Conservation (phyloP, 2,888 invertebrate genomes). For the Nudaria mundana region DNA sequence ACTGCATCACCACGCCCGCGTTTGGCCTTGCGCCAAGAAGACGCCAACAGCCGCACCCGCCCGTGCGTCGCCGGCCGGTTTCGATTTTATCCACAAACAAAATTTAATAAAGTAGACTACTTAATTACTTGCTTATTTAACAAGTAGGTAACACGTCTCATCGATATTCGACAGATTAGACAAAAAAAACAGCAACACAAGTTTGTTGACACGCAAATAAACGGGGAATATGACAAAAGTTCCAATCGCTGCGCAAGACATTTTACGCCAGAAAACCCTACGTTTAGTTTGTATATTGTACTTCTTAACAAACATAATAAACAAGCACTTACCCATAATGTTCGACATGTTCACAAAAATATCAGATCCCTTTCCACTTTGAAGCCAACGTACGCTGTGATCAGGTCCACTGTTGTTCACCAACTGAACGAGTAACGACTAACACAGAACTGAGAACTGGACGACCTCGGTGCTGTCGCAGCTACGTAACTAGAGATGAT, state of each 20-base stretch:
- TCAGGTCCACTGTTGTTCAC: slow-evolving; percentile 47
- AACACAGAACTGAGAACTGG: too few species aligned
- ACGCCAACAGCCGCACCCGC: slow-evolving; percentile 28
- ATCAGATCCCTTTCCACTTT: slow-evolving; percentile 40
- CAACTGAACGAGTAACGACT: slow-evolving; percentile 11
- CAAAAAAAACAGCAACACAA: not conserved
- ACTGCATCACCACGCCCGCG: slow-evolving; percentile 52
- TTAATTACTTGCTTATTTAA: too few species aligned
- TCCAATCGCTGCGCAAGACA: too few species aligned
- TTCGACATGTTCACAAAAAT: slow-evolving; percentile 59
- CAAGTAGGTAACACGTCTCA: too few species aligned
- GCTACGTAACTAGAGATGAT: slow-evolving; percentile 42
- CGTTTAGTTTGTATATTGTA: not conserved
- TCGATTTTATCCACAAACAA: slow-evolving; percentile 41
- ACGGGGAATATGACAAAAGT: too few species aligned
- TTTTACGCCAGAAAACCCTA: too few species aligned
- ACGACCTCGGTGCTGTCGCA: slow-evolving; percentile 37
- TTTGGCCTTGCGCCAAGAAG: slow-evolving; percentile 64
- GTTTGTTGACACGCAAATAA: too few species aligned
- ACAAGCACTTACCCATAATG: slow-evolving; percentile 65
- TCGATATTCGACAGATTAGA: too few species aligned
- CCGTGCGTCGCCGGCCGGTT: slow-evolving; percentile 45
- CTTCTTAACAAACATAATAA: too few species aligned
- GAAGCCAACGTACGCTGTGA: slow-evolving; percentile 38
- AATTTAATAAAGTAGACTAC: slow-evolving; percentile 9